Evolutionary conservation across 2,113 vertebrate genomes (phyloP).

Genomic region (Arvicanthis niloticus): DNA sequence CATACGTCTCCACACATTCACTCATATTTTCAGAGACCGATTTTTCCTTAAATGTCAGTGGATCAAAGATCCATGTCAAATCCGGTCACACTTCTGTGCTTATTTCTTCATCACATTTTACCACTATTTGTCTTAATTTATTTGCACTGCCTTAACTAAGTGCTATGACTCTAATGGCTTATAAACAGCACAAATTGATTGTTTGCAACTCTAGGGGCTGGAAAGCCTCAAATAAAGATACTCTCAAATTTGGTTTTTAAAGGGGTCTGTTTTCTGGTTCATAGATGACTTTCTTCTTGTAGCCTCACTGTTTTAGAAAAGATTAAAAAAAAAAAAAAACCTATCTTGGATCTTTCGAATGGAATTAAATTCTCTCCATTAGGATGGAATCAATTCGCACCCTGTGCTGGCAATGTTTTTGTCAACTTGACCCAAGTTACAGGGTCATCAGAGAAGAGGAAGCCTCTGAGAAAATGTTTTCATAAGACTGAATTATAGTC

Average conservation of each 20-base stretch:
- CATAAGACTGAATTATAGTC: too few species aligned
- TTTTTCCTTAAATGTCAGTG: background rate
- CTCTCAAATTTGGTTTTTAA: background rate
- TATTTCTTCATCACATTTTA: background rate
- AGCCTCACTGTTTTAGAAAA: background rate
- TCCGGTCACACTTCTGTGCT: background rate
- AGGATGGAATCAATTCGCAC: rapidly evolving
- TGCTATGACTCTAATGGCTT: background rate
- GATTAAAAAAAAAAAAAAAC: background rate
- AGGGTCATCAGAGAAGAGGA: background rate
- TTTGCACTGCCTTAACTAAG: background rate
- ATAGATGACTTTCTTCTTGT: background rate
- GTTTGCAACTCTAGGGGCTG: background rate
- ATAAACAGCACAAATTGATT: background rate
- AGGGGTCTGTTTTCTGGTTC: background rate
- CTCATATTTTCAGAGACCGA: background rate
- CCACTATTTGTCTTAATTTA: background rate
- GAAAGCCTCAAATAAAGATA: background rate
- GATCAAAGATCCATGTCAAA: background rate
- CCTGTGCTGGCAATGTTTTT: background rate
- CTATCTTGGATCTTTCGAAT: background rate
- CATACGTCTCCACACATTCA: background rate
- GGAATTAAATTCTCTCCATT: background rate
- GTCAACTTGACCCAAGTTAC: background rate
- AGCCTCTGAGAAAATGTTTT: background rate